These are phyloP conservation scores for Hyposmocoma kahamanoa DNA, from an alignment of 1,140 invertebrate genomes.

Conservation along the genomic window DNA sequence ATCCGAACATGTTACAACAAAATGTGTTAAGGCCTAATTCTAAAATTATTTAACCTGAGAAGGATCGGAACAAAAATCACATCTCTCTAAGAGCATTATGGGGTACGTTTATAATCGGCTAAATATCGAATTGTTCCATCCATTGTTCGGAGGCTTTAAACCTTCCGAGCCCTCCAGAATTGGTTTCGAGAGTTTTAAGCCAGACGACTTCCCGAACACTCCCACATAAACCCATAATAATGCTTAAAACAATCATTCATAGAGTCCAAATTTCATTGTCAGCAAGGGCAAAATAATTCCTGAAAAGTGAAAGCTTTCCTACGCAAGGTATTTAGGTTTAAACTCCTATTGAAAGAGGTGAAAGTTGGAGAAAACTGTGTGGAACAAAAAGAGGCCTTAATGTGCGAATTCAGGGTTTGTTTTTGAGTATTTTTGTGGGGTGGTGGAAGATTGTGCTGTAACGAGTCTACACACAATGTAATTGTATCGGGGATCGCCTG, in stretches of 20 bases:
- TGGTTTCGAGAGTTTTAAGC: slow-evolving; percentile 69
- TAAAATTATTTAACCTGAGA: neutral
- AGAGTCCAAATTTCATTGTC: slow-evolving; percentile 33
- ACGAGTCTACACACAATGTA: slow-evolving; percentile 65
- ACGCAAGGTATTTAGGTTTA: slow-evolving; percentile 72
- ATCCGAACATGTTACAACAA: too few relatives aligned
- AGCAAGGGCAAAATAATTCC: slow-evolving; percentile 53
- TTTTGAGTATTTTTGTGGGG: slow-evolving; percentile 31
- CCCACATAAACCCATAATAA: too few relatives aligned
- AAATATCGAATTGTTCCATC: slow-evolving; percentile 71
- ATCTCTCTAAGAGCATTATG: slow-evolving; percentile 66
- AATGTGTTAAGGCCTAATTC: neutral
- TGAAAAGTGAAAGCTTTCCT: slow-evolving; percentile 72
- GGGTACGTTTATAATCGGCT: slow-evolving; percentile 70
- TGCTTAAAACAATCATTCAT: too few relatives aligned
- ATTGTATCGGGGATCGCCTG: slow-evolving; percentile 67
- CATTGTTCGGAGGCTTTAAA: slow-evolving; percentile 65
- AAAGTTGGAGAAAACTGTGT: slow-evolving; percentile 52
- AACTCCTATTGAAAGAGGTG: slow-evolving; percentile 72
- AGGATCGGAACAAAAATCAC: slow-evolving; percentile 51
- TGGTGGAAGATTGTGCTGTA: slow-evolving; percentile 62
- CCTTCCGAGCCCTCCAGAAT: slow-evolving; percentile 57
- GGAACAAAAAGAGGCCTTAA: slow-evolving; percentile 9
- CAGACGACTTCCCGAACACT: slow-evolving; percentile 61
- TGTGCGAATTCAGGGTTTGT: slow-evolving; percentile 21